Percentiles rank a stretch among this genome's conserved stretches.
These are phyloP conservation scores for Menidia beryllina DNA, from an alignment of 2,113 vertebrate species.

Conservation along the genomic window DNA sequence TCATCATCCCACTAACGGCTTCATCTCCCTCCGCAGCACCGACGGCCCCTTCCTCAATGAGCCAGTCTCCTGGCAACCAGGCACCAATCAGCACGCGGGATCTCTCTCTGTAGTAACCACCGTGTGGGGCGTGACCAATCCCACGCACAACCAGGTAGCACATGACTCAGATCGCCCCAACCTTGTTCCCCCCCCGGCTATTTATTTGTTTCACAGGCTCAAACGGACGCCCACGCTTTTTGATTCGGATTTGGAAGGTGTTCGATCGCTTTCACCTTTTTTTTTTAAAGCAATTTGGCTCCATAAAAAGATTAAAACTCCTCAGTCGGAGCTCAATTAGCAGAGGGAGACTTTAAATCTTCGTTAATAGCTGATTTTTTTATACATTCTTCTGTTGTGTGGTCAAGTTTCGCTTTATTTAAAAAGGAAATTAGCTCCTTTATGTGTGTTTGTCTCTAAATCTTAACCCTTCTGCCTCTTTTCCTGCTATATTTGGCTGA, in stretches of 20 bases:
- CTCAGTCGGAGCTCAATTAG: too few relatives aligned
- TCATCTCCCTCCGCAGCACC: slow-evolving; percentile 64
- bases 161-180: slow-evolving; percentile 38
- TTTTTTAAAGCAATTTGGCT: too few relatives aligned
- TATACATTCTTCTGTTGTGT: too few relatives aligned
- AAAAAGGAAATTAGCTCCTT: too few relatives aligned
- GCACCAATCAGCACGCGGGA: slow-evolving; percentile 91
- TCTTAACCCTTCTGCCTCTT: too few relatives aligned
- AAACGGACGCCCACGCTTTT: background rate
- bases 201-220: background rate
- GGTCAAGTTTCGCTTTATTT: too few relatives aligned
- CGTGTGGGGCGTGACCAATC: slow-evolving; percentile 96
- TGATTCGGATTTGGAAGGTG: background rate
- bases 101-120: slow-evolving; percentile 97
- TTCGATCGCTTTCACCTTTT: too few relatives aligned
- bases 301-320: too few relatives aligned
- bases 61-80: slow-evolving; percentile 88
- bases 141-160: slow-evolving; percentile 94
- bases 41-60: slow-evolving; percentile 82
- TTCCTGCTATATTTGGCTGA: too few relatives aligned
- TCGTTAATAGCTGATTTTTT: too few relatives aligned
- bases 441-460: too few relatives aligned
- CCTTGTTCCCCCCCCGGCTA: slow-evolving; percentile 9
- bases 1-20: slow-evolving; percentile 49
- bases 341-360: too few relatives aligned